Conservation (phyloP, 2,797 vertebrate species). For the Enteromius mattozi region DNA sequence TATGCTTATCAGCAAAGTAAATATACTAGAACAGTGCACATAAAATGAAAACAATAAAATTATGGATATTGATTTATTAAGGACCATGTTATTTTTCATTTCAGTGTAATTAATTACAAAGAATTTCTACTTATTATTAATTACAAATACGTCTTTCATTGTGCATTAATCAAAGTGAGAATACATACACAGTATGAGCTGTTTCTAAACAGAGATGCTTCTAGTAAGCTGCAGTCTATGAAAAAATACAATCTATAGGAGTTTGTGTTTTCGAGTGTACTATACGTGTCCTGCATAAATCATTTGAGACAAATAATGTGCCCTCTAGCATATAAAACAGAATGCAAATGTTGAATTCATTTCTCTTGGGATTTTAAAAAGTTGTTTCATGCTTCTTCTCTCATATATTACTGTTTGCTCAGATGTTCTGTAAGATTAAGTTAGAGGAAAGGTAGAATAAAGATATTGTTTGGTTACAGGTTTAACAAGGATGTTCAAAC, state of each 20-base stretch:
- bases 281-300: constrained; percentile 26
- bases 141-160: constrained; percentile 6
- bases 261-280: constrained; percentile 20
- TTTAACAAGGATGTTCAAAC: constrained; percentile 7
- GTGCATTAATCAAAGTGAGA: not conserved
- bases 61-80: not conserved
- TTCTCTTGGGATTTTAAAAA: constrained; percentile 32
- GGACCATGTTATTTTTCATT: not conserved
- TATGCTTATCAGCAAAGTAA: not conserved
- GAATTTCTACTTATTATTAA: not conserved
- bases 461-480: constrained; percentile 9
- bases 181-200: not conserved
- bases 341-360: constrained; percentile 41
- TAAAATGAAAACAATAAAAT: not conserved
- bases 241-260: constrained; percentile 9
- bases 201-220: constrained; percentile 14
- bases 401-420: constrained; percentile 23
- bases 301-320: constrained; percentile 36
- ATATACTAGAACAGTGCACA: not conserved
- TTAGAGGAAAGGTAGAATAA: constrained; percentile 1
- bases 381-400: constrained; percentile 19
- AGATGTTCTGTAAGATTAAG: constrained; percentile 27
- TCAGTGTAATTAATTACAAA: constrained; percentile 13
- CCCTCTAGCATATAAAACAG: constrained; percentile 30
- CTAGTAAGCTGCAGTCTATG: not conserved